These are phyloP conservation scores for Pseudomyrmex sp. DNA, from an alignment of 1,140 invertebrate genomes.

Conservation along the genomic window DNA sequence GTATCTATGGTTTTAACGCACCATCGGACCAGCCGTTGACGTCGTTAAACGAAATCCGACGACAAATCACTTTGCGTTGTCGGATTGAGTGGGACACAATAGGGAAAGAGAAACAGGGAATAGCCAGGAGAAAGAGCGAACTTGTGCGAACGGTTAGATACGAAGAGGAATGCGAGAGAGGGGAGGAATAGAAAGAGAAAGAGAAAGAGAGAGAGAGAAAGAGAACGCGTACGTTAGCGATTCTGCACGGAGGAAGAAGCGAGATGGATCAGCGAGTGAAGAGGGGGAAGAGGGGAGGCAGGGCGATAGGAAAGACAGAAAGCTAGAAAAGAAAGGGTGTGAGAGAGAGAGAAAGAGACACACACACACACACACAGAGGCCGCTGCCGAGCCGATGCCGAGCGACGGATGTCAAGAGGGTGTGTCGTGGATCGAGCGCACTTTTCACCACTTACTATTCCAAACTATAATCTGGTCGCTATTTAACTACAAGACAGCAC, in stretches of 20 bases:
- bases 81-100: slow-evolving; percentile 30
- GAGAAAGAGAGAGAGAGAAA: slow-evolving; percentile 27
- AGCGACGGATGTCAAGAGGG: slow-evolving; percentile 79
- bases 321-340: slow-evolving; percentile 40
- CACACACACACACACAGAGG: slow-evolving; percentile 56
- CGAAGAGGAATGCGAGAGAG: slow-evolving; percentile 23
- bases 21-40: slow-evolving; percentile 20
- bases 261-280: slow-evolving; percentile 41
- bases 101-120: neutral
- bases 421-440: slow-evolving; percentile 75
- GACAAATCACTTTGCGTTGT: slow-evolving; percentile 65
- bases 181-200: slow-evolving; percentile 2
- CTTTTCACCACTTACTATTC: slow-evolving; percentile 63
- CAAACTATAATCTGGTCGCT: slow-evolving; percentile 49
- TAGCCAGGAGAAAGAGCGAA: slow-evolving; percentile 15
- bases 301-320: slow-evolving; percentile 26
- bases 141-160: slow-evolving; percentile 4
- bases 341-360: slow-evolving; percentile 34
- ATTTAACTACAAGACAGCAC: slow-evolving; percentile 26
- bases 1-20: slow-evolving; percentile 53
- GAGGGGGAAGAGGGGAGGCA: slow-evolving; percentile 53
- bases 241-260: slow-evolving; percentile 12
- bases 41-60: slow-evolving; percentile 51
- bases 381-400: slow-evolving; percentile 64
- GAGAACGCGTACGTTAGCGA: slow-evolving; percentile 22